Evolutionary conservation across 2,113 vertebrate genomes (phyloP).

Genomic region (Galeopterus variegatus): DNA sequence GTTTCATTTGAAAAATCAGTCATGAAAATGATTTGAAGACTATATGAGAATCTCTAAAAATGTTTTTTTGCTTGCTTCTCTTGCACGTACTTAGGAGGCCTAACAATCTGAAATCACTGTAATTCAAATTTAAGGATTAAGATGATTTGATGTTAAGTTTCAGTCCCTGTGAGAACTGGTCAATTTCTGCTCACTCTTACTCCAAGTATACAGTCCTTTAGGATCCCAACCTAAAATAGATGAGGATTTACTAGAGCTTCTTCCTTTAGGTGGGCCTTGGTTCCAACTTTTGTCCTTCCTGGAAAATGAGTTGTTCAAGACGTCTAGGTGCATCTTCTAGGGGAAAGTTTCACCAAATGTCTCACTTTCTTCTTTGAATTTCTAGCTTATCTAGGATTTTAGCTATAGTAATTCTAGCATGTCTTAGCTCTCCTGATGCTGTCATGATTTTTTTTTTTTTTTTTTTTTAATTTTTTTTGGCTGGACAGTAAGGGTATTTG

Average conservation of each 20-base stretch:
- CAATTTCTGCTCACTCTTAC: background rate
- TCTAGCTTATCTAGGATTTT: background rate
- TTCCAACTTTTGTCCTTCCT: background rate
- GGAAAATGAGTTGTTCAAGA: conserved; percentile 21
- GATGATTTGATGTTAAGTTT: background rate
- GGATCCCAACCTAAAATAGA: background rate
- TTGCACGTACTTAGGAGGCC: background rate
- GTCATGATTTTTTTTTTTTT: background rate
- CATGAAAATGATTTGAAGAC: background rate
- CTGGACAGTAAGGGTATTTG: too few species aligned
- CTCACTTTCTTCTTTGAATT: background rate
- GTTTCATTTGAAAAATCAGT: background rate
- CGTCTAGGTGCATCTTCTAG: background rate
- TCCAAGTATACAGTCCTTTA: background rate
- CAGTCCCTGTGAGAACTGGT: background rate
- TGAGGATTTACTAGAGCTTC: background rate
- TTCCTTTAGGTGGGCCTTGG: background rate
- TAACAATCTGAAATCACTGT: background rate
- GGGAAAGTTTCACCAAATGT: background rate
- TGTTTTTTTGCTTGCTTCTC: background rate
- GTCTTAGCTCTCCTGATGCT: background rate
- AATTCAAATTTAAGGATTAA: background rate
- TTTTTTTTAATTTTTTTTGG: too few species aligned
- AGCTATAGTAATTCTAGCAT: background rate
- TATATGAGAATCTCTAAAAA: background rate